Base-by-base conservation (phyloP, 2,888 invertebrate species). In the Octonoba sinensis region DNA sequence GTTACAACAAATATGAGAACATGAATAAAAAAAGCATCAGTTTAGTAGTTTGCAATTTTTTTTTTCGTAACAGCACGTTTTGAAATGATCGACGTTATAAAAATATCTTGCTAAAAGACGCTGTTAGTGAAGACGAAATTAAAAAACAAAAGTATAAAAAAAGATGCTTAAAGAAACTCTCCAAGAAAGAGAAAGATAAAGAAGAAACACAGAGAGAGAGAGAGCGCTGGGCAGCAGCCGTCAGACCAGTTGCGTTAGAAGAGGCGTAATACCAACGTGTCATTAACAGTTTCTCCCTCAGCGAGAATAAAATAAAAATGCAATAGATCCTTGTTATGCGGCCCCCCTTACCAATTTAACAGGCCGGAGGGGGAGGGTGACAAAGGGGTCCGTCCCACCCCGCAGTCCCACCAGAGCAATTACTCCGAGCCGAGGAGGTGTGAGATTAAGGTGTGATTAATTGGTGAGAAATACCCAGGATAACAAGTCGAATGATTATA, bases 381-480 rank as follows among this genome's bases (percentile, higher is more conserved):
- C 66, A 69, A 81, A 81, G 69, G 79, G 65, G 60, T 69, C 27
- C 15, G 62, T 15, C 73, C 79, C 79, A 73, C 79, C 79, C 73
- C 46, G 54, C 22, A 67, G 79, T 73, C 79, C 79, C 79, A 73
- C 79, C 79, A 81, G 79, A 69, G 79, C 79, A 81, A 81, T 81
- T 81, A 81, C 79, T 51, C 22, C 76, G 54, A 77, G 69, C 76
- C 69, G 64, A 77, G 62, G 79, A 81, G 79, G 79, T 81, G 79
- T 81, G 73, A 81, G 79, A 81, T 67, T 69, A 59, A 69, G 79
- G 79, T 67, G 79, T 81, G 79, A 81, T 81, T 81, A 81, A 81
- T 81, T 81, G 79, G 56, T 59, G 69, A 44, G 79, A 81, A 73
- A 81, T 73, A 73, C 69, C 67, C 56, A 22, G 77, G 69, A 81